These are phyloP conservation scores for Aotus griseimembra DNA, from an alignment of 2,797 vertebrate genomes.

Conservation along the genomic window DNA sequence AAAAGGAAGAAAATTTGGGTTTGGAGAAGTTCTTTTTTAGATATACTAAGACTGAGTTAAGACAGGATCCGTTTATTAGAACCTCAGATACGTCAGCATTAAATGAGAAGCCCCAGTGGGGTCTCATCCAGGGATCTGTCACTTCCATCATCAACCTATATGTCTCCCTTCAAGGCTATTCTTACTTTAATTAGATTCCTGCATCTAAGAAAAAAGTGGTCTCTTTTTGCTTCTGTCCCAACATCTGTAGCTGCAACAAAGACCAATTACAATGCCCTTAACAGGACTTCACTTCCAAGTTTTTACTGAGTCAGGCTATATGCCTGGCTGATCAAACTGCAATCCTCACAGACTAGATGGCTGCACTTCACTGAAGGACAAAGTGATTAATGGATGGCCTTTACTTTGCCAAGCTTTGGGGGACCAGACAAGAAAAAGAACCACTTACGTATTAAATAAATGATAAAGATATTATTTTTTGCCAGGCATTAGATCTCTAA, in stretches of 20 bases:
- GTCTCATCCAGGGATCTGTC: background rate
- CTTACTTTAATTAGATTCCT: background rate
- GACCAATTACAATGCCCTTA: slow-evolving; percentile 39
- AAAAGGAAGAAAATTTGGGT: background rate
- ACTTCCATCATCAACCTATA: background rate
- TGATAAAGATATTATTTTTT: slow-evolving; percentile 76
- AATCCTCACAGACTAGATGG: slow-evolving; percentile 61
- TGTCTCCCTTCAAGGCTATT: background rate
- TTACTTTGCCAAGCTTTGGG: slow-evolving; percentile 66
- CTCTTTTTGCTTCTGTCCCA: background rate
- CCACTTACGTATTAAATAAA: slow-evolving; percentile 80
- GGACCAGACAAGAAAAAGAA: slow-evolving; percentile 62
- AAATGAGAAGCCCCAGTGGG: background rate
- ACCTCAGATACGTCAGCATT: background rate
- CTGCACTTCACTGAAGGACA: slow-evolving; percentile 58
- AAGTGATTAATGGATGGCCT: slow-evolving; percentile 72
- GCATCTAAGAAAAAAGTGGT: background rate
- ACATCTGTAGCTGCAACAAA: slow-evolving; percentile 16
- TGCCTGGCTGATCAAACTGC: slow-evolving; percentile 1
- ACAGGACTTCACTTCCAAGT: slow-evolving; percentile 46
- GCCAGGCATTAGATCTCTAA: slow-evolving; percentile 71
- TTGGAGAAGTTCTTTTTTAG: background rate
- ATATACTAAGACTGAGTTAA: background rate
- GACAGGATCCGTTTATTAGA: background rate
- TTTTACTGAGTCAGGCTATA: slow-evolving; percentile 53